These are phyloP conservation scores for Trichogramma evanescens DNA, from an alignment of 2,888 invertebrate species.

Conservation along the genomic window DNA sequence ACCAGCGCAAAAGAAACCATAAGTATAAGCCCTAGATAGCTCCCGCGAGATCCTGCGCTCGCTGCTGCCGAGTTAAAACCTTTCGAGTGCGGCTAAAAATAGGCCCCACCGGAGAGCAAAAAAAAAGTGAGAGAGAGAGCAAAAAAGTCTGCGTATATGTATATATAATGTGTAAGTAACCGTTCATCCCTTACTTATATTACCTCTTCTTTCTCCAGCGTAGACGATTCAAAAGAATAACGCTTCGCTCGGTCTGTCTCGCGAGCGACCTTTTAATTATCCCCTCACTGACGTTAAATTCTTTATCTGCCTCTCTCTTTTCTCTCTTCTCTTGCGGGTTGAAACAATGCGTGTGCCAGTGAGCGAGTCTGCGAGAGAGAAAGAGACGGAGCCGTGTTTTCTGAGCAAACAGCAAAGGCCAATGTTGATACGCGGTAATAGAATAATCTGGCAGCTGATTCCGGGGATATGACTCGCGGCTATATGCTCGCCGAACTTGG, in stretches of 20 bases:
- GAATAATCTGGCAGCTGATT: conserved; percentile 60
- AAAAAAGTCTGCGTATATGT: no score
- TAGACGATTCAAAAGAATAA: conserved; percentile 1
- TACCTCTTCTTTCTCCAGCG: no score
- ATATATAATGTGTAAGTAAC: no score
- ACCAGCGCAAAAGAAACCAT: background rate
- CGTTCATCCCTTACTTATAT: no score
- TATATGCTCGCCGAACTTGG: conserved; percentile 21
- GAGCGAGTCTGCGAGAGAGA: conserved; percentile 1
- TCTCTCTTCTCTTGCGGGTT: conserved; percentile 59
- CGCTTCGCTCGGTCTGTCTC: conserved; percentile 1
- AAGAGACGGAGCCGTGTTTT: conserved; percentile 50
- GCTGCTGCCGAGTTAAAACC: no score
- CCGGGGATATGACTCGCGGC: conserved; percentile 46
- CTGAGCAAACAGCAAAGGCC: conserved; percentile 57
- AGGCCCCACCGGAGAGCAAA: no score
- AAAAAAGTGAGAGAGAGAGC: no score
- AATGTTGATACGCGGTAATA: conserved; percentile 65
- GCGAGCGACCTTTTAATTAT: conserved; percentile 51
- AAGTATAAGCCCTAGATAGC: no score
- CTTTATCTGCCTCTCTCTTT: conserved; percentile 56
- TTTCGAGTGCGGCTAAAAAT: no score
- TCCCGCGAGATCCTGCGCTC: no score
- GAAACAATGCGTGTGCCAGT: conserved; percentile 52
- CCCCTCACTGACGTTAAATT: conserved; percentile 55